Conservation (phyloP, 1,140 invertebrate species). For the Plutomurus gul region DNA sequence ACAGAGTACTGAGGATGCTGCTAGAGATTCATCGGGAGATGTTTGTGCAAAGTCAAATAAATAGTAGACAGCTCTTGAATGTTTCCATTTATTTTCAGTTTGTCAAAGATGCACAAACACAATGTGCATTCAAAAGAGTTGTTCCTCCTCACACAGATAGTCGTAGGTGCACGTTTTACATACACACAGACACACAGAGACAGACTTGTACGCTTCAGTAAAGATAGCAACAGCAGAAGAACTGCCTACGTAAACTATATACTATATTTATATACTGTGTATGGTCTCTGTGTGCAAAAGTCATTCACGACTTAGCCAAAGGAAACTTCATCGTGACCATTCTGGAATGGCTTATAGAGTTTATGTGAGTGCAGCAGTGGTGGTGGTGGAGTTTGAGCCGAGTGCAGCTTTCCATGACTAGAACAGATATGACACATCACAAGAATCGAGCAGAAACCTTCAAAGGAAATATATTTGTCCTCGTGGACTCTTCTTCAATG, state of each 20-base stretch:
- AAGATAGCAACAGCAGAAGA: no score
- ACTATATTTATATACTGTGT: no score
- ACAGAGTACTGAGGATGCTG: neutral
- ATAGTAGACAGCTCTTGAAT: neutral
- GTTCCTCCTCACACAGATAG: neutral
- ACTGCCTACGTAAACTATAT: no score
- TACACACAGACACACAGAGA: neutral
- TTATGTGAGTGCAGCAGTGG: neutral
- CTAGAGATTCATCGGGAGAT: no score
- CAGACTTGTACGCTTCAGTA: no score
- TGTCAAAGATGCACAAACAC: neutral
- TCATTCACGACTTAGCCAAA: neutral
- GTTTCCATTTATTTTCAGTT: neutral
- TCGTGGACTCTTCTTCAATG: neutral
- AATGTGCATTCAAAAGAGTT: neutral
- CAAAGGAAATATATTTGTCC: neutral
- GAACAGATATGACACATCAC: neutral
- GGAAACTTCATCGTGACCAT: neutral
- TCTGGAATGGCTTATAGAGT: neutral
- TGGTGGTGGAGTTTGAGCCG: neutral
- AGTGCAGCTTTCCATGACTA: neutral
- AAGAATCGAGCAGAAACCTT: neutral
- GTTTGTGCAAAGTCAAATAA: neutral
- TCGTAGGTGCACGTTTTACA: neutral
- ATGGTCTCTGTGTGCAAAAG: neutral